These are phyloP conservation scores for Triops longicaudatus DNA, from an alignment of 1,140 invertebrate genomes.

Conservation along the genomic window DNA sequence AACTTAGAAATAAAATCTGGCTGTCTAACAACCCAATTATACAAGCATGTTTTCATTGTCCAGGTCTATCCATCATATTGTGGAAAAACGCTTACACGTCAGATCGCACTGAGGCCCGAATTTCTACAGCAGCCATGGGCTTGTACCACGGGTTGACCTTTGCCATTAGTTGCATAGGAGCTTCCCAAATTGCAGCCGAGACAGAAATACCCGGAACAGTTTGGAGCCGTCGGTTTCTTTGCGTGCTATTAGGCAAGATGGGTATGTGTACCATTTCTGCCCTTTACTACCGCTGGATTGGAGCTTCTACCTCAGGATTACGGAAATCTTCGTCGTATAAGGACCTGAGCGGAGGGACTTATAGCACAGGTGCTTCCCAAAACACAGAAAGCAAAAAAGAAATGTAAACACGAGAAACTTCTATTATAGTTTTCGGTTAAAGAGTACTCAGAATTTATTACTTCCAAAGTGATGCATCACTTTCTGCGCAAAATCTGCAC, in stretches of 20 bases:
- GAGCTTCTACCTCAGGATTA: constrained; percentile 20
- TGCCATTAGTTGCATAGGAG: background rate
- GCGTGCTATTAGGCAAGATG: background rate
- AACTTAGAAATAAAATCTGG: background rate
- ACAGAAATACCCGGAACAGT: background rate
- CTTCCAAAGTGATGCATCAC: background rate
- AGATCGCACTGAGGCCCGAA: constrained; percentile 16
- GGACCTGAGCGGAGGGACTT: constrained; percentile 4
- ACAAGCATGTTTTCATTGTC: background rate
- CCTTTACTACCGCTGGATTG: constrained; percentile 17
- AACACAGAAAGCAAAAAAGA: constrained; percentile 15
- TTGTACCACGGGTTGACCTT: constrained; percentile 14
- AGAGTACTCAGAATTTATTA: background rate
- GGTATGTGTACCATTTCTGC: background rate
- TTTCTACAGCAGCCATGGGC: constrained; percentile 22
- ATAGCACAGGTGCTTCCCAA: background rate
- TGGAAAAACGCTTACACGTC: constrained; percentile 17
- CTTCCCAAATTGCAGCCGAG: background rate
- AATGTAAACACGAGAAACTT: background rate
- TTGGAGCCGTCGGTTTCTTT: constrained; percentile 6
- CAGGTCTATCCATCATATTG: constrained; percentile 14
- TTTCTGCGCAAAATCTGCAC: background rate
- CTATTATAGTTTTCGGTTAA: background rate
- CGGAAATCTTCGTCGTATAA: constrained; percentile 23
- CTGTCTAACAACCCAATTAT: background rate